These are phyloP conservation scores for Calephelis nemesis DNA, from an alignment of 1,140 invertebrate genomes.

Conservation along the genomic window DNA sequence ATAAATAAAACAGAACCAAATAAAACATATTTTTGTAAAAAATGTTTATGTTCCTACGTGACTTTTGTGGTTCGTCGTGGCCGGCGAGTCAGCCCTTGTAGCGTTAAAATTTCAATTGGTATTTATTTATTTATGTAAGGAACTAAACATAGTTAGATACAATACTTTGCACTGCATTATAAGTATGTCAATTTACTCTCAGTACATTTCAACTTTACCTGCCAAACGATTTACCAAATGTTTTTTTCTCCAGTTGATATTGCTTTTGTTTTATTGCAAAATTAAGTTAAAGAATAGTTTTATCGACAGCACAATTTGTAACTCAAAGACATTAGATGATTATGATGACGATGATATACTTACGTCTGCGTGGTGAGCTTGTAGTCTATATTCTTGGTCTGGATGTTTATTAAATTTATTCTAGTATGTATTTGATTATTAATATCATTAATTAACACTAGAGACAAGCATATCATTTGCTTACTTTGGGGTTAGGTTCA, in stretches of 20 bases:
- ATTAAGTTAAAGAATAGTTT: neutral
- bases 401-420: too few species aligned
- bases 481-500: too few species aligned
- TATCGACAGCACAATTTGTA: neutral
- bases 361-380: too few species aligned
- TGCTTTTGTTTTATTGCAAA: neutral
- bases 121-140: constrained; percentile 38
- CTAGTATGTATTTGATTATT: too few species aligned
- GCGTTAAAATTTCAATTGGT: constrained; percentile 48
- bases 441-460: too few species aligned
- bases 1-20: constrained; percentile 54
- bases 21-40: constrained; percentile 68
- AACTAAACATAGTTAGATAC: constrained; percentile 24
- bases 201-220: neutral
- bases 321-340: too few species aligned
- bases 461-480: too few species aligned
- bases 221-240: constrained; percentile 21
- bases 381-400: too few species aligned
- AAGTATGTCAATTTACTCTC: constrained; percentile 11
- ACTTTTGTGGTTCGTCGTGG: constrained; percentile 52
- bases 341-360: too few species aligned
- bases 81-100: constrained; percentile 37
- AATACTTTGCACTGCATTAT: constrained; percentile 18
- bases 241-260: constrained; percentile 1
- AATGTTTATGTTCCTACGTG: constrained; percentile 66